Evolutionary conservation across 37 sponge, comb jelly and placozoan genomes (phyloP).

Genomic region (Mnemiopsis leidyi): DNA sequence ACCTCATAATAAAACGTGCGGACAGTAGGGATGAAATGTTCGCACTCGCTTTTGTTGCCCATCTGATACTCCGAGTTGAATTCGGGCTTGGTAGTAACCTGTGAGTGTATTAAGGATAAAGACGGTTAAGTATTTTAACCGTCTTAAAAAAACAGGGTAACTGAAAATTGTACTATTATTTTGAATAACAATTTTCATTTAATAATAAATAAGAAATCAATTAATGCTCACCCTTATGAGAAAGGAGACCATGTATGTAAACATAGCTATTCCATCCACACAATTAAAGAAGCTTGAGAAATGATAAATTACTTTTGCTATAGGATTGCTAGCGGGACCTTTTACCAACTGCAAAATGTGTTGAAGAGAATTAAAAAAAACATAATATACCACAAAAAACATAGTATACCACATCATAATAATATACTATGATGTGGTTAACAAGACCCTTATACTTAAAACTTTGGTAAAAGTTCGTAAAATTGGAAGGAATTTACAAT

Average conservation of each 20-base stretch:
- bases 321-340: neutral
- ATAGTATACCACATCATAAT: too few relatives aligned
- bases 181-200: too few relatives aligned
- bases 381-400: too few relatives aligned
- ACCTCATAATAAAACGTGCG: neutral
- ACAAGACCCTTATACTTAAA: too few relatives aligned
- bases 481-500: too few relatives aligned
- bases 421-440: too few relatives aligned
- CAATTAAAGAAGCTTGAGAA: neutral
- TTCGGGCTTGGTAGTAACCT: neutral
- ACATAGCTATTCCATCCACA: neutral
- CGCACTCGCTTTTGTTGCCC: neutral
- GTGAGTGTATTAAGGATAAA: neutral
- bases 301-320: neutral
- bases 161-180: too few relatives aligned
- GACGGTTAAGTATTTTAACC: too few relatives aligned
- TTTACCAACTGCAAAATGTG: neutral
- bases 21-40: neutral
- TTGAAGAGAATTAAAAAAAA: neutral
- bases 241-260: neutral
- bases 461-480: too few relatives aligned
- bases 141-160: too few relatives aligned
- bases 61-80: neutral
- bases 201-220: neutral
- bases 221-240: neutral